Conservation (phyloP, 1,140 invertebrate species). For the Calephelis virginiensis region DNA sequence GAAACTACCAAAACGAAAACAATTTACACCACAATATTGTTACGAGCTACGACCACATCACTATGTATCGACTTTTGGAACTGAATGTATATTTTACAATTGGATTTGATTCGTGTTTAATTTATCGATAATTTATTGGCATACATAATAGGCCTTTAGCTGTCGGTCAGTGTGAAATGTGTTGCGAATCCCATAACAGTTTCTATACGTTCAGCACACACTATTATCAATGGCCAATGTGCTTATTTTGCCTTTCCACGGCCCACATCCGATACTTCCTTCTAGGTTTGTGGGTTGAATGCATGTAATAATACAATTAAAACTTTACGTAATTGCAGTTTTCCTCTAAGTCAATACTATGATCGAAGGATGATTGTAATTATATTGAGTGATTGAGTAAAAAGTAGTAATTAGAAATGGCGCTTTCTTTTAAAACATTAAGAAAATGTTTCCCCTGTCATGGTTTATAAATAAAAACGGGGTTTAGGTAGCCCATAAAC, state of each 20-base stretch:
- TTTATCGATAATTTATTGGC: background rate
- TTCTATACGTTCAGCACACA: constrained; percentile 30
- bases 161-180: constrained; percentile 37
- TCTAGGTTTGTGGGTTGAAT: constrained; percentile 6
- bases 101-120: background rate
- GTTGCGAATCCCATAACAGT: constrained; percentile 32
- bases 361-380: constrained; percentile 8
- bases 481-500: no score
- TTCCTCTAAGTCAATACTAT: constrained; percentile 8
- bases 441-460: background rate
- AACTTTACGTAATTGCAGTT: constrained; percentile 9
- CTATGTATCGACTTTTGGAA: no score
- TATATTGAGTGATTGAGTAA: background rate
- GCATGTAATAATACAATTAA: constrained; percentile 15
- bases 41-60: no score
- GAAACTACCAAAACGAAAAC: no score
- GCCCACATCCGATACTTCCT: constrained; percentile 22
- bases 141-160: constrained; percentile 29
- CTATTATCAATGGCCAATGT: constrained; percentile 28
- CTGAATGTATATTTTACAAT: no score
- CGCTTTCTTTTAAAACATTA: background rate
- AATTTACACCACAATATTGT: no score
- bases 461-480: no score
- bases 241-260: constrained; percentile 35
- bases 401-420: background rate